A percentile compares a stretch with the other conserved stretches of the same genome.
Evolutionary conservation across 37 sponge, comb jelly and placozoan genomes (phyloP).

Genomic region (Aplysina aerophoba): DNA sequence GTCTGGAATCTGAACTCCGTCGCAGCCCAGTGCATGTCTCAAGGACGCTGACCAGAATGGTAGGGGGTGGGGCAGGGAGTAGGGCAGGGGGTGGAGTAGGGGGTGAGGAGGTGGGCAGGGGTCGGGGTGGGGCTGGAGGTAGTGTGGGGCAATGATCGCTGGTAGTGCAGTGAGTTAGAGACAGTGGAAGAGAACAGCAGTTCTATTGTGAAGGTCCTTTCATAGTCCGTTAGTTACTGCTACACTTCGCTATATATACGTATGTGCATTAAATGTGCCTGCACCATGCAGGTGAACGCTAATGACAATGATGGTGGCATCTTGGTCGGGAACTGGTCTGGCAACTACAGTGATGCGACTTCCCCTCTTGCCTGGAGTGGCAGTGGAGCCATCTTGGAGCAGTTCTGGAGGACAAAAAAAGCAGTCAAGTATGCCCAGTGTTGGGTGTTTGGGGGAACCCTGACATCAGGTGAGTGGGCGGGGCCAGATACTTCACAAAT

Average conservation of each 20-base stretch:
- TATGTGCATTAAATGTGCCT: no score
- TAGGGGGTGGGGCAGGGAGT: neutral
- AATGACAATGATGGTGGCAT: constrained; percentile 68
- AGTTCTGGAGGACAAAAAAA: constrained; percentile 54
- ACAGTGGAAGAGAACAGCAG: no score
- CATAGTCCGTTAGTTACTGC: no score
- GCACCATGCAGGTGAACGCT: constrained; percentile 18
- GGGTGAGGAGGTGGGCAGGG: no score
- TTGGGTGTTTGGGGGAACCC: constrained; percentile 83
- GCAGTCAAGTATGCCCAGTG: constrained; percentile 84
- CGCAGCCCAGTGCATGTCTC: neutral
- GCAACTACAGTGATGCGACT: constrained; percentile 63
- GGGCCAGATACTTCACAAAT: no score
- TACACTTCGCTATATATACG: no score
- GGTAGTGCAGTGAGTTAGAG: no score
- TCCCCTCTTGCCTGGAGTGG: constrained; percentile 79
- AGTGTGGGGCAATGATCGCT: no score
- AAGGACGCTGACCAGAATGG: constrained; percentile 3
- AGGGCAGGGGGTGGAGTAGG: no score
- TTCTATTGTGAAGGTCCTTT: no score
- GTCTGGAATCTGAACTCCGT: neutral
- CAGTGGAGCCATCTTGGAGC: constrained; percentile 63
- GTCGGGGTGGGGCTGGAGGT: no score
- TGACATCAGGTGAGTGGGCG: constrained; percentile 65
- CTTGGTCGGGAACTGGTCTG: constrained; percentile 68